Base-by-base conservation (phyloP, 2,797 vertebrate species). In the Streptopelia turtur region DNA sequence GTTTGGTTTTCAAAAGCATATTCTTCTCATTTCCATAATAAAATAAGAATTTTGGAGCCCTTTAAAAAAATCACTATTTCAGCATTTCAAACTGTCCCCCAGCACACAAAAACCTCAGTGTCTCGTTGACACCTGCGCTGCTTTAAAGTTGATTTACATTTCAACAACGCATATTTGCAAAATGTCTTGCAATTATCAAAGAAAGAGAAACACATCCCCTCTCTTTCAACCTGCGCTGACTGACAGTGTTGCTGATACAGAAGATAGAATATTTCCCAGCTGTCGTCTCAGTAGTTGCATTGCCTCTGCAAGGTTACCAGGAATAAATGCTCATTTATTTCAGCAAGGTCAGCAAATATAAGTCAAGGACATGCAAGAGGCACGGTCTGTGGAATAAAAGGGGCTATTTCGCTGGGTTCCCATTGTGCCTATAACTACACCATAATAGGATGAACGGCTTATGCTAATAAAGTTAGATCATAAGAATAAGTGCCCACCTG, bases 401-500 rank as follows among this genome's bases (percentile, higher is more conserved):
- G 70, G 94, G 59, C 83, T 87, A 66, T 96, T 93, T 93, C 60
- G 56, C 86, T 77, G 68, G 41, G 53, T 90, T 94, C 88, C 90
- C 86, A 80, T 93, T 95, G 90, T 96, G 94, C 83, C 91, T 94
- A 24, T 95, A 90, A 93, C 83, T 89, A 8, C 53, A 68, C 60
- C 64, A n/a, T 96, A 92, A 94, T 4, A 89, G 81, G 93, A 90
- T 95, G 90, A 97, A 82, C 30, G 24, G 85, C 91, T 96, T 96
- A 97, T 96, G 91, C 91, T 96, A 95, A 95, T 94, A 91, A 93
- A 95, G 88, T 92, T 94, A 95, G 63, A 89, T 94, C 80, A 89
- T 91, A 88, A 94, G 93, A 96, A 86, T 96, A 94, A 95, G 91
- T 94, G 86, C 88, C 86, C 88, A 96, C 94, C 90, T 97, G 96